Base-by-base conservation (phyloP, 2,113 vertebrate species). In the Equus przewalskii region DNA sequence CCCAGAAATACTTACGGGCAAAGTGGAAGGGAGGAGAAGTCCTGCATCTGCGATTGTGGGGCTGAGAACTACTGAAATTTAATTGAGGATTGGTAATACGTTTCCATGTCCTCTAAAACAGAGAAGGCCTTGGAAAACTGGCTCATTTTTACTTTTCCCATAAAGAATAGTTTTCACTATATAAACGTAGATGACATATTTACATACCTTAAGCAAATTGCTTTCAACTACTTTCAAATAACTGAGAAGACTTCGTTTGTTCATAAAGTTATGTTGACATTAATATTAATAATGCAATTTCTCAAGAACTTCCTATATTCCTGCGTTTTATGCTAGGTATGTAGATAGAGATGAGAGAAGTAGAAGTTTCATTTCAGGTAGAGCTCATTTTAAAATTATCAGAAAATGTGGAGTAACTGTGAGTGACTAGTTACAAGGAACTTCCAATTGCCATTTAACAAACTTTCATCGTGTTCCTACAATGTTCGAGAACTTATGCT, bases 181-280 rank as follows among this genome's bases (percentile, higher is more conserved):
- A 83, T 58, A 69, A 60, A 49, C 19, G 89, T 24, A 80, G 30
- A 67, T 54, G 72, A 60, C 67, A 73, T 84, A 49, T 75, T 83
- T 58, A 69, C 70, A 54, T 5, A 33, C 7, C 10, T 79, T 41
- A 46, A 93, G 54, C 16, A 89, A 88, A 75, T 44, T 15, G 22
- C 46, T 91, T 93, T 88, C 83, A 76, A 97, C 22, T 82, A 79
- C 64, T 93, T 65, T 87, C 73, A 73, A 83, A 19, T 80, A 91
- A 88, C 36, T 91, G 64, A 84, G 33, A 95, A 85, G 78, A 22
- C 26, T 79, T 69, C 4, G 0, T 78, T 88, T 67, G n/a, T 51
- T 88, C 79, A 87, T 88, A 62, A 96, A 88, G 14, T 46, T 54
- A 88, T 65, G n/a, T 65, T 70, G 21, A 80, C 26, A 58, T 78